Base-by-base conservation (phyloP, 1,140 invertebrate genomes). In the Oscheius sp. region DNA sequence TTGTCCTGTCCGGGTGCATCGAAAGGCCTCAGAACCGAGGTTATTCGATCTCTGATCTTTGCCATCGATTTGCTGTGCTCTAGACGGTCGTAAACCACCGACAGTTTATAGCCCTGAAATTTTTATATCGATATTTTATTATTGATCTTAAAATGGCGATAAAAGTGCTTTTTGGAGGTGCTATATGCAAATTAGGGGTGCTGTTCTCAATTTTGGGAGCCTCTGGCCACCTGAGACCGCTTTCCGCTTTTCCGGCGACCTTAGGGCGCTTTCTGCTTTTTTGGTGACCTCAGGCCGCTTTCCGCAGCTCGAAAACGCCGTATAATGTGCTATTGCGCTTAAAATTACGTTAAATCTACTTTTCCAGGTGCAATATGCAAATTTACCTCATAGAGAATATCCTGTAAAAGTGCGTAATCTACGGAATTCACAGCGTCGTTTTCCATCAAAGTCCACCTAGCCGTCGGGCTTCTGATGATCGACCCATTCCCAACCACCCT, bases 351-450 rank as follows among this genome's bases (percentile, higher is more conserved):
- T n/a, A n/a, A n/a, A n/a, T n/a, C n/a, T n/a, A n/a, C n/a, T n/a
- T 42, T 10, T 42, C n/a, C 38, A 10, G 7, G 7, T 42, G 7
- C 38, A 20, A 31, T 31, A 23, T 32, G 38, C 18, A n/a, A 42
- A 15, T 20, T 61, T 42, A 76, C 75, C 18, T 77, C 63, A 58
- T 77, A 73, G 26, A 77, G 68, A 32, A 77, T 55, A 32, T 77
- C 74, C 34, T 77, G 76, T 0, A 77, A 61, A 18, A 77, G 76
- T n/a, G 10, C 29, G 46, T 76, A 77, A 35, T 77, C 76, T 23
- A 73, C 15, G n/a, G 59, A 13, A 2, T 64, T 31, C 1, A 31
- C 36, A 32, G 34, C 64, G n/a, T 32, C 42, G 58, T 71, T 31
- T 13, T 71, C 42, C n/a, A 71, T 20, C 18, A 71, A 32, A 42